Evolutionary conservation across 1,140 invertebrate species (phyloP), one percentile per base, ranked within the genome.

Genomic region (Latrodectus geometricus): DNA sequence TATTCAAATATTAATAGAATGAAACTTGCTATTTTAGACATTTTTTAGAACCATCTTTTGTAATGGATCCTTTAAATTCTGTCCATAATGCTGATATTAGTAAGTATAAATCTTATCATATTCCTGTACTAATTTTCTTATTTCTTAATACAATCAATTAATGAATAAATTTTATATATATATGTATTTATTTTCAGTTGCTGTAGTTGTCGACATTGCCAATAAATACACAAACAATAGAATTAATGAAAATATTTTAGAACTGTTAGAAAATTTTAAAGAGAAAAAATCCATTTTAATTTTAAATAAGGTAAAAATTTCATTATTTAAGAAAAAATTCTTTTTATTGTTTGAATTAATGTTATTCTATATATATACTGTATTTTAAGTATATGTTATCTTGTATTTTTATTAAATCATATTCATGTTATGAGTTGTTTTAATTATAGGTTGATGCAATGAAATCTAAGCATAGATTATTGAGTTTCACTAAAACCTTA

Each of bases 161-260:
- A 21, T 70, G 12, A 23, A 70, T 70, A 11, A 14, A 14, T 61
- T 61, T 61, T 61, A 11, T 15, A 69, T n/a, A n/a, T n/a, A n/a
- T n/a, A n/a, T 69, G 2, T 21, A 69, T 69, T 11, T n/a, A 52
- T 50, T 89, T 89, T 14, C 76, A 91, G 93, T 98, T 88, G 95
- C 95, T 56, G 94, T 98, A 0, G 91, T 98, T 49, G 96, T 98
- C 90, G 97, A 98, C 92, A 94, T 94, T 15, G 94, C 94, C 0
- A 95, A 95, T 90, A 90, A 90, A 20, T 94, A 93, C 90, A 94
- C 93, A 0, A 93, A 94, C 82, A 92, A 94, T 70, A 92, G 89
- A 66, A 91, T 98, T 11, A 94, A 96, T 91, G 89, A 91, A 9
- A 94, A 95, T 91, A 92, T 97, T 0, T 88, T 96, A 0, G 91